Conservation (phyloP, 1,140 invertebrate genomes). For the Hypsibius dujardini region DNA sequence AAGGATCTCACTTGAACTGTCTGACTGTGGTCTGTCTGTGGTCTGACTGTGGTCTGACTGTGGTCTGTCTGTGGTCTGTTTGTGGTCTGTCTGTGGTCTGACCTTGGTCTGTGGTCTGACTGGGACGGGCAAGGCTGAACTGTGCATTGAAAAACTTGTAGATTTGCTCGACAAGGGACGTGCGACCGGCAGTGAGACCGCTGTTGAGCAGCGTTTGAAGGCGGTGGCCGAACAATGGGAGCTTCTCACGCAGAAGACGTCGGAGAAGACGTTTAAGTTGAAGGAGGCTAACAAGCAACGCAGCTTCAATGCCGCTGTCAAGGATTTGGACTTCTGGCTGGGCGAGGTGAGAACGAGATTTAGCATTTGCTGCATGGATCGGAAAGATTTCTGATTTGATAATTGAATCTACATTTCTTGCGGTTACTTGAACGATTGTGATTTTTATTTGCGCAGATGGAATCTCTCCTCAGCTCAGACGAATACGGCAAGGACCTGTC, state of each 20-base stretch:
- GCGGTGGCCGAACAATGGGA: conserved; percentile 98
- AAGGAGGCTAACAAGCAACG: conserved; percentile 98
- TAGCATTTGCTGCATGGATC: no score
- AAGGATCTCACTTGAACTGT: not conserved
- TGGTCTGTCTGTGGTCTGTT: not conserved
- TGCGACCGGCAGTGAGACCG: conserved; percentile 38
- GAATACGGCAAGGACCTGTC: conserved; percentile 95
- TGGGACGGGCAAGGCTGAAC: no score
- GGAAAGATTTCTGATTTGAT: not conserved
- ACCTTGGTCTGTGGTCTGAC: no score
- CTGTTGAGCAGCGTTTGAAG: conserved; percentile 49
- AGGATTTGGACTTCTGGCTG: conserved; percentile 99
- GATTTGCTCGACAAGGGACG: conserved; percentile 27
- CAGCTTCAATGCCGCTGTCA: conserved; percentile 96
- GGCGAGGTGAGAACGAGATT: conserved; percentile 53
- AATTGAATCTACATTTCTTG: not conserved
- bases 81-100: not conserved
- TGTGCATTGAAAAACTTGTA: not conserved
- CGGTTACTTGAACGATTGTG: not conserved
- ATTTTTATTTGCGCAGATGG: conserved; percentile 36
- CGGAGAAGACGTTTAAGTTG: conserved; percentile 88
- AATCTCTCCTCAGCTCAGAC: conserved; percentile 83
- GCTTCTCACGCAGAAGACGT: conserved; percentile 86
- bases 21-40: not conserved
- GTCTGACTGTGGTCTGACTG: not conserved